Base-by-base conservation (phyloP, 2,888 invertebrate species). In the Ecdyonurus torrentis region DNA sequence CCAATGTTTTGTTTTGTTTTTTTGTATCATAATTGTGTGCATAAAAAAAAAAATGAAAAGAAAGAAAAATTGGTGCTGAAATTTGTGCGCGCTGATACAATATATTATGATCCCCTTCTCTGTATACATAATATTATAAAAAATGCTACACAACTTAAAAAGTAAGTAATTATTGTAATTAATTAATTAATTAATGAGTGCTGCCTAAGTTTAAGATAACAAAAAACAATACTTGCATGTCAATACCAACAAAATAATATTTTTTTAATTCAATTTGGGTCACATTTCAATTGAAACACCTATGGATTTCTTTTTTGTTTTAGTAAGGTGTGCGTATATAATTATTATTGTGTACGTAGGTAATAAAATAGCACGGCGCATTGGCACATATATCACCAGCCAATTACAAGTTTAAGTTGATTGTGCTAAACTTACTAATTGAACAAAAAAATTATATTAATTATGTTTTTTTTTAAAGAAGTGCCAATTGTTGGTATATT, bases 1-100 rank as follows among this genome's bases (percentile, higher is more conserved):
- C 24, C 25, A 37, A 37, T 60, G 60, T 60, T 60, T 23, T 60
- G 22, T 60, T 23, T 60, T 25, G 50, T 23, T 52, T 61, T 19
- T 52, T 23, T 23, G 23, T 52, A 23, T 61, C 20, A 10, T 37
- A 5, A 5, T 37, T 37, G 37, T 37, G 37, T 37, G 37, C 37
- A 10, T 37, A 37, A 37, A 5, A 37, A n/a, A n/a, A n/a, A n/a
- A n/a, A n/a, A n/a, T n/a, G n/a, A n/a, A n/a, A n/a, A n/a, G n/a
- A n/a, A n/a, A n/a, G n/a, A n/a, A 15, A 37, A 37, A 37, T 37
- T 37, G 37, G 37, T 37, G 37, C 37, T 37, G 37, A 37, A n/a
- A 37, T 37, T 37, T 37, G 37, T 37, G 37, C 7, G 7, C 37
- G 15, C 37, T 37, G 37, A 10, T 37, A 10, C 15, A 10, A 37